phyloP scores from a whole-genome alignment of 2,797 vertebrate species.

The Bufotes viridis region DNA sequence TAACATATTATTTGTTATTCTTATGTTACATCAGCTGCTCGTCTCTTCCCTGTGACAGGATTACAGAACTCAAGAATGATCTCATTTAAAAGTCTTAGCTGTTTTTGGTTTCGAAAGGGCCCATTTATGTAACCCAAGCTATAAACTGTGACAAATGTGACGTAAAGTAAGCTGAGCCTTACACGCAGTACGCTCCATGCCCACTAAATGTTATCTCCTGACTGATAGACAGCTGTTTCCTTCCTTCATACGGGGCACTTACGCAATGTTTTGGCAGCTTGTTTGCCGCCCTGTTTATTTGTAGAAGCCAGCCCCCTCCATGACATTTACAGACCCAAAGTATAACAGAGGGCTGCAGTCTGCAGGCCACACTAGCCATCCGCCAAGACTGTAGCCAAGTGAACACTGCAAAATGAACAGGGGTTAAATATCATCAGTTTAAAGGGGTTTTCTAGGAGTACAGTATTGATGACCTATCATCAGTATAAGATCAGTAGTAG shows the following conservation, averaged over 20 bases:
- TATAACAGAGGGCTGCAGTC: background rate
- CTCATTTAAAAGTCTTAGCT: conserved; percentile 37
- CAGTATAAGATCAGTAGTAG: too few relatives aligned
- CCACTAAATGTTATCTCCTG: conserved; percentile 15
- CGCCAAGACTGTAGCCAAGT: background rate
- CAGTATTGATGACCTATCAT: too few relatives aligned
- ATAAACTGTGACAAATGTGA: conserved; percentile 39
- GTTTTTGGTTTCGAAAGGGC: conserved; percentile 41
- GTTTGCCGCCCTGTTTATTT: conserved; percentile 50
- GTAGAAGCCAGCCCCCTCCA: conserved; percentile 42
- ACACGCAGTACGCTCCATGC: conserved; percentile 16
- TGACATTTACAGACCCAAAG: conserved; percentile 52
- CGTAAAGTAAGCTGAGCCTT: conserved; percentile 31
- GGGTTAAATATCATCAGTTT: too few relatives aligned
- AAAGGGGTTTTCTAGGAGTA: too few relatives aligned
- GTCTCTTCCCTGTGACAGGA: background rate
- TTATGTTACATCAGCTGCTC: background rate
- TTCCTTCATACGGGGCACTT: conserved; percentile 52
- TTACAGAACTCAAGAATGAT: conserved; percentile 28
- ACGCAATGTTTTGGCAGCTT: conserved; percentile 47
- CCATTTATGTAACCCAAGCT: conserved; percentile 49
- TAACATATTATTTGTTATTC: background rate
- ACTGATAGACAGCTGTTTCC: conserved; percentile 55
- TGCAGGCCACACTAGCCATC: background rate
- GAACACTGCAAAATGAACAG: background rate